phyloP scores from a whole-genome alignment of 2,888 invertebrate species.

The Cephus pulcher region DNA sequence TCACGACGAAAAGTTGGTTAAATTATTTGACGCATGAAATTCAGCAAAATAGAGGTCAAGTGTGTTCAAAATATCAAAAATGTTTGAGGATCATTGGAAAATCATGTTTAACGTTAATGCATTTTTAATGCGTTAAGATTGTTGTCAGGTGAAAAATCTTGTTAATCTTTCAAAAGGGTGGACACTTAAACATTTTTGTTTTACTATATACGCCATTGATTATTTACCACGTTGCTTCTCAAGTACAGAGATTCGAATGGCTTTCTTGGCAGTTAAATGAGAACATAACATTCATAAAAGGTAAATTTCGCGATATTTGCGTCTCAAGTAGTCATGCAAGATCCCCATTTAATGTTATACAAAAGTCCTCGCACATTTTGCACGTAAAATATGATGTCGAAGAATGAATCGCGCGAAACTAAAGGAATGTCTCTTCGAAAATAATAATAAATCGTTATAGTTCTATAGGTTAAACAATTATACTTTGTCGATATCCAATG shows the following conservation, averaged over 20 bases:
- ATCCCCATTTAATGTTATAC: constrained; percentile 2
- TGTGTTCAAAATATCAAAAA: not conserved
- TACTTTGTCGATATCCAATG: not conserved
- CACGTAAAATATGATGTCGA: not conserved
- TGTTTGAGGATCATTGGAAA: not conserved
- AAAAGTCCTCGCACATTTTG: not conserved
- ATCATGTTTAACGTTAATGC: not conserved
- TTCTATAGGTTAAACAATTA: constrained; percentile 2
- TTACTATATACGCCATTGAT: not conserved
- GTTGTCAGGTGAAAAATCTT: not conserved
- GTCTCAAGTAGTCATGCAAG: not conserved
- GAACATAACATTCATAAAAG: not conserved
- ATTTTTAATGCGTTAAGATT: not conserved
- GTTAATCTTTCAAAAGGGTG: not conserved
- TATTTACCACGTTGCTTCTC: not conserved
- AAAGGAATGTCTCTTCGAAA: constrained; percentile 8
- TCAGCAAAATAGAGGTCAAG: not conserved
- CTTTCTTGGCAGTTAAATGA: not conserved
- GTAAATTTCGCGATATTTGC: not conserved
- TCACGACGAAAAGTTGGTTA: not conserved
- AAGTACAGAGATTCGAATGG: not conserved
- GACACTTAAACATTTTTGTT: not conserved
- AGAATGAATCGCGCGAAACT: not conserved
- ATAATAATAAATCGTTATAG: not conserved
- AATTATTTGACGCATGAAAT: not conserved